These are phyloP conservation scores for Coregonus ussuriensis DNA, from an alignment of 2,797 vertebrate genomes.

Conservation along the genomic window DNA sequence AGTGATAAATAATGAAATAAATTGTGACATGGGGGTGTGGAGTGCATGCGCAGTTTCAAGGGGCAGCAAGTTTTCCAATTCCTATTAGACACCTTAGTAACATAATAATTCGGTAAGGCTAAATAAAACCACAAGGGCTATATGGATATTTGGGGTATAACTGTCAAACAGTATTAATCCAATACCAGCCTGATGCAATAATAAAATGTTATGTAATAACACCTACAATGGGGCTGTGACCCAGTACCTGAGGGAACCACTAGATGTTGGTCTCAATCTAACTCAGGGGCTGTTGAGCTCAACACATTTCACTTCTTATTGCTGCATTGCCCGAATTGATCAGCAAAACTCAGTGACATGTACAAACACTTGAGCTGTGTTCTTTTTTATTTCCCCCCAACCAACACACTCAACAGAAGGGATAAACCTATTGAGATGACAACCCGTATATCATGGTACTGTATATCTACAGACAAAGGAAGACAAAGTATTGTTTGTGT, in stretches of 20 bases:
- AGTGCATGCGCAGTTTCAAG: conserved; percentile 42
- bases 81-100: too few species aligned
- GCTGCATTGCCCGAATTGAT: neutral
- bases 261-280: conserved; percentile 24
- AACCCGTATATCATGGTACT: conserved; percentile 27
- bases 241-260: conserved; percentile 59
- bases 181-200: neutral
- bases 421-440: neutral
- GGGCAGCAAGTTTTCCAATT: conserved; percentile 46
- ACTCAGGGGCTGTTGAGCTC: neutral
- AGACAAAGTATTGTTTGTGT: conserved; percentile 29
- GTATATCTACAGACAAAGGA: conserved; percentile 15
- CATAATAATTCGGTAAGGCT: neutral
- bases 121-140: conserved; percentile 45
- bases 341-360: too few species aligned
- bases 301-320: neutral
- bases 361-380: too few species aligned
- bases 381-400: too few species aligned
- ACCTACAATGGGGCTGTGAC: conserved; percentile 26
- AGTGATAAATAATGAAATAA: conserved; percentile 20
- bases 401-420: neutral
- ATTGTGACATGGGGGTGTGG: conserved; percentile 34
- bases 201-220: conserved; percentile 5
- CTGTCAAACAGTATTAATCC: conserved; percentile 20
- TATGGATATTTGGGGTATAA: conserved; percentile 31